Conservation (phyloP, 2,113 vertebrate genomes). For the Cyprinodon tularosa region DNA sequence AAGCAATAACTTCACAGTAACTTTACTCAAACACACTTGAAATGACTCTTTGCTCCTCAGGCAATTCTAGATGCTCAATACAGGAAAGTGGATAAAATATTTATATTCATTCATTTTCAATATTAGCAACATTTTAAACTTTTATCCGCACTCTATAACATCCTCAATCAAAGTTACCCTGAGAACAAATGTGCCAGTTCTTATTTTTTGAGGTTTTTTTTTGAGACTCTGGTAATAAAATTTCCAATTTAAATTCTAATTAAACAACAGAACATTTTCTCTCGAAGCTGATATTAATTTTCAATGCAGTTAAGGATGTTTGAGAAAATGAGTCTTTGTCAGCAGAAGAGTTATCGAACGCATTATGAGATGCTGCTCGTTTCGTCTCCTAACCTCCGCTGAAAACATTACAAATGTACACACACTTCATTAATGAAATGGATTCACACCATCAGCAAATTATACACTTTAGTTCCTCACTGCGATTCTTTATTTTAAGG, state of each 20-base stretch:
- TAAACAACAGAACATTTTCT: constrained; percentile 48
- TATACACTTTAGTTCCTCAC: constrained; percentile 43
- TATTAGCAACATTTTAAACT: constrained; percentile 33
- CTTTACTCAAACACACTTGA: constrained; percentile 18
- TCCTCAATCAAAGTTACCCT: constrained; percentile 26
- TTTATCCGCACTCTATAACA: constrained; percentile 42
- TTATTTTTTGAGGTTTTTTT: constrained; percentile 52
- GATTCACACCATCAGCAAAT: constrained; percentile 65
- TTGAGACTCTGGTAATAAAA: constrained; percentile 45
- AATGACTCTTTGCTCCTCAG: constrained; percentile 14
- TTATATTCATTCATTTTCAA: constrained; percentile 35
- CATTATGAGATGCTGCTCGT: constrained; percentile 32
- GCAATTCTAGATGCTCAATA: constrained; percentile 22
- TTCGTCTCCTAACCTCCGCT: constrained; percentile 24
- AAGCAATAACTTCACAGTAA: constrained; percentile 26
- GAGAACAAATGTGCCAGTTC: constrained; percentile 46
- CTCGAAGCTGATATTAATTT: constrained; percentile 53
- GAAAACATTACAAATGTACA: constrained; percentile 49
- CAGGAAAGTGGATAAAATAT: constrained; percentile 23
- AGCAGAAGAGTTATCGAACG: constrained; percentile 63
- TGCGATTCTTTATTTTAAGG: constrained; percentile 23
- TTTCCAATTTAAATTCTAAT: constrained; percentile 71
- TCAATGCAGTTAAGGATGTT: constrained; percentile 56
- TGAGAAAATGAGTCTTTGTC: constrained; percentile 64
- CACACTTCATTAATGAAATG: constrained; percentile 46